Percentiles rank a stretch among this genome's conserved stretches.
These are phyloP conservation scores for Ailuropoda melanoleuca DNA, from an alignment of 2,113 vertebrate species.

Conservation along the genomic window DNA sequence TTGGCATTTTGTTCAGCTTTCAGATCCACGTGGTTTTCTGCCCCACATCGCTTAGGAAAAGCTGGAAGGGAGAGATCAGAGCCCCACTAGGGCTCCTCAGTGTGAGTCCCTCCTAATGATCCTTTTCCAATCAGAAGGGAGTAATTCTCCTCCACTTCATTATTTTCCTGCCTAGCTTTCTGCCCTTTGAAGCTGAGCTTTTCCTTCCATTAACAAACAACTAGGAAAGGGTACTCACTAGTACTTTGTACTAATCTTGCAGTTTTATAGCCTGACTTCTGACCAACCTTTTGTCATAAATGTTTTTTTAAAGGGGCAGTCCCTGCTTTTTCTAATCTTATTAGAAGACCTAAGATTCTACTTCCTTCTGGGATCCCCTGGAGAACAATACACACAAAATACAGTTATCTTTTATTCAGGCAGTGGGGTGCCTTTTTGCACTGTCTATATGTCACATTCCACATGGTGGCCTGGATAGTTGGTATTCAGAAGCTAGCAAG, in stretches of 20 bases:
- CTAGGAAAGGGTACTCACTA: not conserved
- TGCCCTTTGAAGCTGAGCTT: slow-evolving; percentile 29
- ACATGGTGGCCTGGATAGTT: not conserved
- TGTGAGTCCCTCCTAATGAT: slow-evolving; percentile 40
- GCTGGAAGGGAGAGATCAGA: slow-evolving; percentile 15
- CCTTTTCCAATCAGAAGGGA: slow-evolving; percentile 68
- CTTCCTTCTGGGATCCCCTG: not conserved
- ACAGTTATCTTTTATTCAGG: not conserved
- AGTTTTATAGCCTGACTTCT: slow-evolving; percentile 39
- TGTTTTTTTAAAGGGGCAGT: slow-evolving; percentile 35
- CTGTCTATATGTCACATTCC: not conserved
- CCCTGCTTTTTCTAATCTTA: not conserved
- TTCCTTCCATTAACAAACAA: slow-evolving; percentile 23
- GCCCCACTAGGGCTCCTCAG: slow-evolving; percentile 17
- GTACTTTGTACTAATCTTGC: not conserved
- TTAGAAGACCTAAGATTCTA: not conserved
- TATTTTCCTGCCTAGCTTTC: slow-evolving; percentile 53
- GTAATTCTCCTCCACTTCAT: slow-evolving; percentile 50
- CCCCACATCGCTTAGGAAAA: slow-evolving; percentile 17
- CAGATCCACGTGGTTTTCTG: not conserved
- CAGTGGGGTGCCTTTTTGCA: not conserved
- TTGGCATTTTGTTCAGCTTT: not conserved
- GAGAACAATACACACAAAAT: not conserved
- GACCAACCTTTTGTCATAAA: slow-evolving; percentile 29
- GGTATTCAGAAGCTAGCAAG: not conserved